Percentiles rank a stretch among this genome's conserved stretches.
Conservation (phyloP, 2,888 invertebrate genomes). For the Sisyra nigra region DNA sequence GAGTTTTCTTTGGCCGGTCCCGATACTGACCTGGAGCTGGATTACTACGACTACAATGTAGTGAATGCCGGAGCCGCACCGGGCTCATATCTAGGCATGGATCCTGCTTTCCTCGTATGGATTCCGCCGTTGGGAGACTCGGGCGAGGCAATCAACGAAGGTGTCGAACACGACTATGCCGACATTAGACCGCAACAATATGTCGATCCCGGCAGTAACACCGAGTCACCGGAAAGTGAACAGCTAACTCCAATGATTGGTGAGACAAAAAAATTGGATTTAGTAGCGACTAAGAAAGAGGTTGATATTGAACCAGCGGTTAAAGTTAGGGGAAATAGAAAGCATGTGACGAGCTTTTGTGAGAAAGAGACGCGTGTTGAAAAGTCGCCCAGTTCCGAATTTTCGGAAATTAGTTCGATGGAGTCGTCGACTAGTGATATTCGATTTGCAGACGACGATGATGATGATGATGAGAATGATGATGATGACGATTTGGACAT, state of each 20-base stretch:
- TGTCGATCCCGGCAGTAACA: conserved; percentile 47
- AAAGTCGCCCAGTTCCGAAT: conserved; percentile 44
- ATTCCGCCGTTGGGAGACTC: conserved; percentile 62
- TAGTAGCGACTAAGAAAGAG: background rate
- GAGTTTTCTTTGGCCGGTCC: conserved; percentile 61
- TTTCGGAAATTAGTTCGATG: conserved; percentile 29
- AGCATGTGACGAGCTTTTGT: conserved; percentile 12
- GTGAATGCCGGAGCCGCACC: conserved; percentile 69
- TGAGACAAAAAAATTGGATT: background rate
- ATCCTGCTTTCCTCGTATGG: conserved; percentile 77
- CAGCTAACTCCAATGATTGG: no score
- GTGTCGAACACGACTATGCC: conserved; percentile 29
- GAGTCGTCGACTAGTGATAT: conserved; percentile 33
- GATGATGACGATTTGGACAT: conserved; percentile 7
- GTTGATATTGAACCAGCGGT: background rate
- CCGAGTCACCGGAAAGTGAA: conserved; percentile 45
- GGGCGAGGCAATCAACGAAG: conserved; percentile 44
- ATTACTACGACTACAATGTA: conserved; percentile 81
- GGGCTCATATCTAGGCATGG: conserved; percentile 77
- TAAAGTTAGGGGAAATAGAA: background rate
- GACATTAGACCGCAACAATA: conserved; percentile 21
- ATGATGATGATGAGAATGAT: conserved; percentile 25
- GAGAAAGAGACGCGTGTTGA: conserved; percentile 52
- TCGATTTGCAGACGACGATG: conserved; percentile 55
- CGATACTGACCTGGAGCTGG: conserved; percentile 64